phyloP scores from a whole-genome alignment of 2,797 vertebrate species.

The Luscinia luscinia region DNA sequence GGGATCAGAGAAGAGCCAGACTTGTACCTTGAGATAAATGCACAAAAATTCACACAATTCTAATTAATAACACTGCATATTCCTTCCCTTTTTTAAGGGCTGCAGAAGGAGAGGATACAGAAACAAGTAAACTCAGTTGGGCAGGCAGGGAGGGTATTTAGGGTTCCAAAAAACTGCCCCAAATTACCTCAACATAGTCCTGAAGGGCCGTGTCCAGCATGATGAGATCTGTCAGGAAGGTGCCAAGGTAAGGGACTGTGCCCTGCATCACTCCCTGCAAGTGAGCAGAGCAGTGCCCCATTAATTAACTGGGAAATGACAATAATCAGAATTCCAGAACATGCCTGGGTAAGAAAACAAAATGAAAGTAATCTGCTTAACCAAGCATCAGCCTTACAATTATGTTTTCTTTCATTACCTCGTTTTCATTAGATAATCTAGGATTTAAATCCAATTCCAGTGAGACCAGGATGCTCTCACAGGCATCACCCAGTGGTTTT shows the following conservation, averaged over 20 bases:
- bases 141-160: background rate
- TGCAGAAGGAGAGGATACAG: background rate
- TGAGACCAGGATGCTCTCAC: background rate
- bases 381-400: background rate
- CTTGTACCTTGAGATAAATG: background rate
- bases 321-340: background rate
- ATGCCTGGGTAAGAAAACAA: background rate
- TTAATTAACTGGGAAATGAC: background rate
- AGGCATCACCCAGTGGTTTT: background rate
- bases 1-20: background rate
- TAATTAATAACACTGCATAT: background rate
- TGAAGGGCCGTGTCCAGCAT: constrained; percentile 96
- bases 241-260: constrained; percentile 93
- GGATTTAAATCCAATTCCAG: background rate
- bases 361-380: background rate
- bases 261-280: constrained; percentile 93
- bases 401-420: background rate
- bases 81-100: background rate
- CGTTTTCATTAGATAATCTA: background rate
- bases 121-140: background rate
- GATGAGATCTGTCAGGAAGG: constrained; percentile 91
- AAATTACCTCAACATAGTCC: constrained; percentile 87
- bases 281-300: background rate
- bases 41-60: background rate
- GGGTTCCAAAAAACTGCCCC: background rate